A percentile compares a stretch with the other conserved stretches of the same genome.
These are phyloP conservation scores for Metacarcinus magister DNA, from an alignment of 2,888 invertebrate species.

Conservation along the genomic window DNA sequence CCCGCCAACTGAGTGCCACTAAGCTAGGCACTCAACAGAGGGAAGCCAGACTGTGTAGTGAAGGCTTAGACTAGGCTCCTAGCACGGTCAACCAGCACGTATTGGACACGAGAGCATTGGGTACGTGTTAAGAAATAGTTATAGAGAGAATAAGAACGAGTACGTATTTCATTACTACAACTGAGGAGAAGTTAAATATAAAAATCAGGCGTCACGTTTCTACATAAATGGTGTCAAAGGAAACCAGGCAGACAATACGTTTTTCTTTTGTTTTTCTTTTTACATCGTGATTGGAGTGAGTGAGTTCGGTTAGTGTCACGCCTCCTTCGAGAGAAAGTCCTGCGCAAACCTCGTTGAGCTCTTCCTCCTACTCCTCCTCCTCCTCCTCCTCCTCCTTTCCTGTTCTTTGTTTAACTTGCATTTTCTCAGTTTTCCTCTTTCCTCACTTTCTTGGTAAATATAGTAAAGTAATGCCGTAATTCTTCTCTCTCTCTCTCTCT, in stretches of 20 bases:
- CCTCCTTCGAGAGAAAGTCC: not conserved
- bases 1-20: no score
- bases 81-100: no score
- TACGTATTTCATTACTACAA: not conserved
- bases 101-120: not conserved
- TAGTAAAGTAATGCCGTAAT: not conserved
- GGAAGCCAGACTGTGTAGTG: no score
- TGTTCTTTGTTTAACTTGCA: not conserved
- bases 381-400: not conserved
- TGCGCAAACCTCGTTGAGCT: not conserved
- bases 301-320: not conserved
- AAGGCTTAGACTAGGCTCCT: no score
- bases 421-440: not conserved
- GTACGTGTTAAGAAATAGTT: not conserved
- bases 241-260: not conserved
- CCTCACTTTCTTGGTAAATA: not conserved
- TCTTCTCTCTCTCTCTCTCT: constrained; percentile 37
- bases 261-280: not conserved
- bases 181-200: not conserved
- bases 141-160: not conserved
- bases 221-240: not conserved
- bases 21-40: no score
- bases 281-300: constrained; percentile 9
- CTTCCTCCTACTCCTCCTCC: not conserved
- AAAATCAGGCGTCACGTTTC: not conserved